Evolutionary conservation across 2,888 invertebrate genomes (phyloP).

Genomic region (Erebia ligea): DNA sequence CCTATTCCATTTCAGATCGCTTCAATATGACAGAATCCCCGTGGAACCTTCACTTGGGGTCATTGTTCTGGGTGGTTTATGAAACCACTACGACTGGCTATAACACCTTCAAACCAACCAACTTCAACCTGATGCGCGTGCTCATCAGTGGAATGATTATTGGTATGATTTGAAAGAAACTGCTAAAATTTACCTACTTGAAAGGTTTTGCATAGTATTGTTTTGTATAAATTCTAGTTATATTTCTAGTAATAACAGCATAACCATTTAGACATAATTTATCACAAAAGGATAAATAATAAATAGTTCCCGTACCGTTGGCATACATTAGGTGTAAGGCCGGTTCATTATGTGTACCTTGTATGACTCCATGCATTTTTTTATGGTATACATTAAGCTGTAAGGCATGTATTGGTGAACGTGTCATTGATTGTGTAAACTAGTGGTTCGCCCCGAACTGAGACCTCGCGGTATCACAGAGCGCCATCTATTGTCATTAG

Average conservation of each 20-base stretch:
- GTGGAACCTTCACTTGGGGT: conserved; percentile 62
- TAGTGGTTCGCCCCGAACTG: no score
- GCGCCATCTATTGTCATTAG: no score
- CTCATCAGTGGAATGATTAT: conserved; percentile 60
- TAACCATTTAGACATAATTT: background rate
- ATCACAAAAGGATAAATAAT: background rate
- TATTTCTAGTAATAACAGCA: background rate
- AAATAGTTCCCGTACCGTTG: background rate
- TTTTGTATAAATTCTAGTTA: background rate
- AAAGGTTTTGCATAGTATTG: background rate
- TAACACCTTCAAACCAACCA: conserved; percentile 61
- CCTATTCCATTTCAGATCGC: conserved; percentile 60
- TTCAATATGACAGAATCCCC: conserved; percentile 63
- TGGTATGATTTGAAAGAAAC: conserved; percentile 47
- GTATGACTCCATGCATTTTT: background rate
- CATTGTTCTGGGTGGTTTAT: conserved; percentile 69
- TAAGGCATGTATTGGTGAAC: no score
- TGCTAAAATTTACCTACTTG: background rate
- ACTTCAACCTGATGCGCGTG: conserved; percentile 55
- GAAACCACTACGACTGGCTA: conserved; percentile 67
- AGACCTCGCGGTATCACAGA: no score
- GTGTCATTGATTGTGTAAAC: background rate
- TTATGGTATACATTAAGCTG: background rate
- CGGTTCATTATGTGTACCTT: background rate
- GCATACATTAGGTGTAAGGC: background rate